phyloP scores from a whole-genome alignment of 2,797 vertebrate genomes.

The Sarcoramphus papa region DNA sequence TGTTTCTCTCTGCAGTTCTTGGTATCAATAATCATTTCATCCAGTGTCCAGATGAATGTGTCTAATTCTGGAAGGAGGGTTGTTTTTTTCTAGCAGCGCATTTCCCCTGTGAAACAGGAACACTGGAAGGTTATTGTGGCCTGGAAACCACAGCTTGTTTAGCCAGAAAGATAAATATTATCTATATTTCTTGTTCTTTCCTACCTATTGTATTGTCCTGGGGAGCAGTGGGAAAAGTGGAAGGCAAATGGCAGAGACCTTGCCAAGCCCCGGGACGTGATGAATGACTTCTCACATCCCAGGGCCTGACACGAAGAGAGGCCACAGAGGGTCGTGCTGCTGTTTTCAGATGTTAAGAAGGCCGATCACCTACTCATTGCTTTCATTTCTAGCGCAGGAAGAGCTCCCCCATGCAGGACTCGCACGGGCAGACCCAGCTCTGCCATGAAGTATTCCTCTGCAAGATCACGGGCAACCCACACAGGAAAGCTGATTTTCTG shows the following conservation, averaged over 20 bases:
- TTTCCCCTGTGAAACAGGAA: slow-evolving; percentile 15
- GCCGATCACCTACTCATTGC: not conserved
- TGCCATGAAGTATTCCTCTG: not conserved
- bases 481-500: not conserved
- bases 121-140: not conserved
- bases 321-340: not conserved
- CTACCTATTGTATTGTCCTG: slow-evolving; percentile 46
- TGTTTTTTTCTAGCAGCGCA: not conserved
- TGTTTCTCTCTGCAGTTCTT: not conserved
- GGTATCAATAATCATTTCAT: not conserved
- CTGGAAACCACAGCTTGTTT: slow-evolving; percentile 5
- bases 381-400: not conserved
- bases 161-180: slow-evolving; percentile 53
- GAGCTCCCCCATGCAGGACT: not conserved
- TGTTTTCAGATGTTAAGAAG: slow-evolving; percentile 40
- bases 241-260: not conserved
- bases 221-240: slow-evolving; percentile 25
- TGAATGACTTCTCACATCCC: slow-evolving; percentile 49
- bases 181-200: slow-evolving; percentile 59
- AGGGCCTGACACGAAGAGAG: slow-evolving; percentile 17
- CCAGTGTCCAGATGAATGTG: not conserved
- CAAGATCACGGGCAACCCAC: not conserved
- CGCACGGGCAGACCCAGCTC: not conserved
- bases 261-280: slow-evolving; percentile 3
- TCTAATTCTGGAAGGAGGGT: slow-evolving; percentile 39